phyloP scores from a whole-genome alignment of 2,888 invertebrate genomes.

The Calliphora vomitoria region DNA sequence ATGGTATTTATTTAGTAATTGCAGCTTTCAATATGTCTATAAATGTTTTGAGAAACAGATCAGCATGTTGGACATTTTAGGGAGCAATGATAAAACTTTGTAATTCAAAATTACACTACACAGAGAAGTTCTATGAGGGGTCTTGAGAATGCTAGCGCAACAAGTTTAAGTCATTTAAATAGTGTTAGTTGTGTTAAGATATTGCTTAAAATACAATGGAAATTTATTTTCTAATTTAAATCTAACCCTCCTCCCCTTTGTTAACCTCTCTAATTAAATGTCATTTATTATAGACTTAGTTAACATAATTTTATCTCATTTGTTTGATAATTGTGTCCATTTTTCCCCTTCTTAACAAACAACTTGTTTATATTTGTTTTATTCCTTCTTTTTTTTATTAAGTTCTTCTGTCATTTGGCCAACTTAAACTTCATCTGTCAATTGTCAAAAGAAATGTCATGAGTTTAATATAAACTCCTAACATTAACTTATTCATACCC shows the following conservation, averaged over 20 bases:
- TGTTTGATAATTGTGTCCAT: conserved; percentile 6
- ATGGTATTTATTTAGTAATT: conserved; percentile 51
- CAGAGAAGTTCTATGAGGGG: no score
- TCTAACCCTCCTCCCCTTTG: conserved; percentile 17
- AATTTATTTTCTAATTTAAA: no score
- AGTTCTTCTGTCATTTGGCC: conserved; percentile 75
- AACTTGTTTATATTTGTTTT: conserved; percentile 42
- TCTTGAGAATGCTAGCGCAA: no score
- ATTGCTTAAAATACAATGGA: no score
- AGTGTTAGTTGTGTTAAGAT: no score
- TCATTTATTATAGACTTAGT: conserved; percentile 66
- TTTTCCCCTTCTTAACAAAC: conserved; percentile 18
- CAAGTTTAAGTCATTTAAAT: no score
- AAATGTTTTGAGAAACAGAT: background rate
- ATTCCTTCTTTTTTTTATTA: conserved; percentile 52
- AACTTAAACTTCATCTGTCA: conserved; percentile 80
- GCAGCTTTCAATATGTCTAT: background rate
- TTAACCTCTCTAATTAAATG: conserved; percentile 57
- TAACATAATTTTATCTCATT: conserved; percentile 66
- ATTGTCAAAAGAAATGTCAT: conserved; percentile 76
- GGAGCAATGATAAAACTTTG: no score
- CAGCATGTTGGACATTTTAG: no score
- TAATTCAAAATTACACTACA: no score
- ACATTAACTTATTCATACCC: conserved; percentile 10
- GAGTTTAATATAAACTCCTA: conserved; percentile 16